Conservation (phyloP, 2,888 invertebrate species). For the Elegia similella region DNA sequence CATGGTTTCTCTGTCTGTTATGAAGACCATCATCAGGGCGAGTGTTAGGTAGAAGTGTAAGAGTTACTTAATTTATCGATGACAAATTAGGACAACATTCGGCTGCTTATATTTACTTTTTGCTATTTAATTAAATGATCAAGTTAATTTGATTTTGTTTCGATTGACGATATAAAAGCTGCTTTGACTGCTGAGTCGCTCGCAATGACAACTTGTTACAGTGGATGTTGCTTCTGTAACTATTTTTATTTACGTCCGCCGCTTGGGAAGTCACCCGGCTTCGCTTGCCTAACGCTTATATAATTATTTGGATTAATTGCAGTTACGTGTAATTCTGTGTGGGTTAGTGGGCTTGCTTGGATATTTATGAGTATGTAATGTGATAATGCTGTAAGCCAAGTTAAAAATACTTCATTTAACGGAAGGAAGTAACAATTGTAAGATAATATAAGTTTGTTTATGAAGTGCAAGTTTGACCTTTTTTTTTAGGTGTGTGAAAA, state of each 20-base stretch:
- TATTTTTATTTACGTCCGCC: background rate
- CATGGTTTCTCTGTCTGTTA: no score
- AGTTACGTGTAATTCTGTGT: slow-evolving; percentile 3
- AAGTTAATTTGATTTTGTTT: no score
- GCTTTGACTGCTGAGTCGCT: no score
- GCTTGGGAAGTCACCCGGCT: slow-evolving; percentile 6
- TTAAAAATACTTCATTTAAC: background rate
- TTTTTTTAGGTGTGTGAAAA: no score
- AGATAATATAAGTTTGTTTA: background rate
- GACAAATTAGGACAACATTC: no score
- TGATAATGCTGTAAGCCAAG: background rate
- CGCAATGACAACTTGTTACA: background rate
- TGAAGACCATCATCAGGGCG: no score
- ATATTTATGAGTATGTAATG: background rate
- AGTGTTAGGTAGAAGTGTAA: no score
- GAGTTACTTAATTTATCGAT: no score
- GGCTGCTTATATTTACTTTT: no score
- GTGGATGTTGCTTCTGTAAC: background rate
- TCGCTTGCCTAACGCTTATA: background rate
- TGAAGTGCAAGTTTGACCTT: no score
- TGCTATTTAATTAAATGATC: no score
- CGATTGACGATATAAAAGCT: no score
- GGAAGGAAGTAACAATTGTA: background rate
- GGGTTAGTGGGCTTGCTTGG: slow-evolving; percentile 6
- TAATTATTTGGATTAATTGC: slow-evolving; percentile 4